Evolutionary conservation across 2,888 invertebrate species (phyloP).

Genomic region (Oligia latruncula): DNA sequence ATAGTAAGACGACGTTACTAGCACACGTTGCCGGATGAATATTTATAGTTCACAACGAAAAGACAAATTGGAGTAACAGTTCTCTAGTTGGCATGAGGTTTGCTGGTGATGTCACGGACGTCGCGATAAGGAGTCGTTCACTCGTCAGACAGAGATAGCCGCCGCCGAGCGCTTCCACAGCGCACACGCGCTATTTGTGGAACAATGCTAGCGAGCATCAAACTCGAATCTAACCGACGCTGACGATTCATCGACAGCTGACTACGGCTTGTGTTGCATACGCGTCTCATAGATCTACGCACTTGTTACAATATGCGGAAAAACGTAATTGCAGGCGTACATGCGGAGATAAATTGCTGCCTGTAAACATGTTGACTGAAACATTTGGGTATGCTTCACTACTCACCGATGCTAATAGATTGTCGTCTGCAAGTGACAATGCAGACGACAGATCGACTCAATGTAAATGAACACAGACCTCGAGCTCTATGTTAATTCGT

Average conservation of each 20-base stretch:
- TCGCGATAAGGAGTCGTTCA: constrained; percentile 87
- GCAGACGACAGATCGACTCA: constrained; percentile 12
- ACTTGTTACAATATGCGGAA: constrained; percentile 14
- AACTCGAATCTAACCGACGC: constrained; percentile 72
- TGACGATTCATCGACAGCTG: constrained; percentile 75
- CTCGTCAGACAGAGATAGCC: constrained; percentile 78
- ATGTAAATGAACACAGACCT: constrained; percentile 23
- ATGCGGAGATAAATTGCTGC: background rate
- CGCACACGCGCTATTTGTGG: constrained; percentile 80
- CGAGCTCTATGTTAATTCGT: constrained; percentile 28
- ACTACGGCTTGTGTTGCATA: constrained; percentile 59
- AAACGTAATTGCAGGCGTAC: background rate
- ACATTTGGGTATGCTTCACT: background rate
- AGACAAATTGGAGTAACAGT: constrained; percentile 70
- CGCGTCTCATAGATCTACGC: constrained; percentile 20
- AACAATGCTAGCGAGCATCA: constrained; percentile 79
- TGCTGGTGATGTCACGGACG: constrained; percentile 80
- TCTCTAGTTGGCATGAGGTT: constrained; percentile 77
- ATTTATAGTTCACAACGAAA: constrained; percentile 67
- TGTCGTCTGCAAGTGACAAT: constrained; percentile 7
- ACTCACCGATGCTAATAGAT: background rate
- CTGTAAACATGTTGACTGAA: constrained; percentile 24
- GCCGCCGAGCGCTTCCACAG: constrained; percentile 65
- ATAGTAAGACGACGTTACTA: constrained; percentile 50
- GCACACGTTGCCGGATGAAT: constrained; percentile 55